A percentile compares a stretch with the other conserved stretches of the same genome.
Conservation (phyloP, 2,888 invertebrate species). For the Callimorpha dominula region DNA sequence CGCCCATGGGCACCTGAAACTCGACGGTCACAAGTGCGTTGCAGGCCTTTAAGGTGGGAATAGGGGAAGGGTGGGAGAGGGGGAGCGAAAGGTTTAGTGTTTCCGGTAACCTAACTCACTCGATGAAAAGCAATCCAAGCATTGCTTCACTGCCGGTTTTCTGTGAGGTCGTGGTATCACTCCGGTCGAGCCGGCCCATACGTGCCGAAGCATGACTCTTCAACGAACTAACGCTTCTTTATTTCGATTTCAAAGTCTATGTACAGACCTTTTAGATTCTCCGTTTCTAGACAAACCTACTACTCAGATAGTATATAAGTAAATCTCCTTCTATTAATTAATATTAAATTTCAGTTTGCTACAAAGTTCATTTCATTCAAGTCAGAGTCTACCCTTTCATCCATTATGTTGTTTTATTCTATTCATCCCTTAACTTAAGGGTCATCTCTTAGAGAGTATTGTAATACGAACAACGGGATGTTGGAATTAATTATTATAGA, state of each 20-base stretch:
- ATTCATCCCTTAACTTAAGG: slow-evolving; percentile 12
- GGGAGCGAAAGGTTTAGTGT: too few relatives aligned
- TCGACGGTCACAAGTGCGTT: too few relatives aligned
- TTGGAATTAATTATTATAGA: slow-evolving; percentile 12
- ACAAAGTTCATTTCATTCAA: slow-evolving; percentile 20
- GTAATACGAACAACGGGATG: slow-evolving; percentile 13
- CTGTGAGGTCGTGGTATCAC: too few relatives aligned
- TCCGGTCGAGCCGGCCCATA: too few relatives aligned
- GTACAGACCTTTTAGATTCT: not conserved
- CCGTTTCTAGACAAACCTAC: not conserved
- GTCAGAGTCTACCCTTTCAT: slow-evolving; percentile 21
- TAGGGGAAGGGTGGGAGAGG: too few relatives aligned
- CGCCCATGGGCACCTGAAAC: too few relatives aligned
- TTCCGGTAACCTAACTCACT: too few relatives aligned
- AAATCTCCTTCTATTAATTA: slow-evolving; percentile 19
- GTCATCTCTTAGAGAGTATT: slow-evolving; percentile 10
- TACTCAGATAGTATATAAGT: not conserved
- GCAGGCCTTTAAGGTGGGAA: too few relatives aligned
- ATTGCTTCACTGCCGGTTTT: too few relatives aligned
- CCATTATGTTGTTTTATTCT: slow-evolving; percentile 14
- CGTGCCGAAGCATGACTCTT: too few relatives aligned
- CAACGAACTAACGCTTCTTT: not conserved
- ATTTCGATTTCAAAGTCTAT: not conserved
- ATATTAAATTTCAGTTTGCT: slow-evolving; percentile 23
- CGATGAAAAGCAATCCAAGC: too few relatives aligned